A percentile compares a stretch with the other conserved stretches of the same genome.
These are phyloP conservation scores for Pipra filicauda DNA, from an alignment of 2,113 vertebrate genomes.

Conservation along the genomic window DNA sequence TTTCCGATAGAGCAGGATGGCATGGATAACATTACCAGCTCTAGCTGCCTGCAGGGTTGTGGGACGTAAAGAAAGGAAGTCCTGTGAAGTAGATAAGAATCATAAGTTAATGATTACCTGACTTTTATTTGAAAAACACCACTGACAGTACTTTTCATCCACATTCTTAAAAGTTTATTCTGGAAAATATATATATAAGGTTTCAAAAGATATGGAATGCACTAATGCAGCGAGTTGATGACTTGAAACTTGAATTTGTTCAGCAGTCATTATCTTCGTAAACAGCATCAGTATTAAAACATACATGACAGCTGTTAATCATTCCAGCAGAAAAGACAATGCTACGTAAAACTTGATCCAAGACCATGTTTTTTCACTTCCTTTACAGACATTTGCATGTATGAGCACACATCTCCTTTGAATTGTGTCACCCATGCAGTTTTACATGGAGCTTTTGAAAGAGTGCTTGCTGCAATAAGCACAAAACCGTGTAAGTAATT, in stretches of 20 bases:
- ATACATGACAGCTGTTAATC: not conserved
- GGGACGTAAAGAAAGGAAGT: slow-evolving; percentile 85
- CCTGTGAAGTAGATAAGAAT: slow-evolving; percentile 66
- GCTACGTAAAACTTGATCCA: not conserved
- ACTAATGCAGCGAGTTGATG: not conserved
- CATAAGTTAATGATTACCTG: not conserved
- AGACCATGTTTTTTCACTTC: not conserved
- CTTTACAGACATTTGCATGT: rapidly evolving
- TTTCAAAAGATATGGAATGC: not conserved
- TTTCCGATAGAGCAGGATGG: slow-evolving; percentile 89
- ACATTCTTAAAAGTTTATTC: not conserved
- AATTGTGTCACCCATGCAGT: not conserved
- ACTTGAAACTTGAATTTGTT: not conserved
- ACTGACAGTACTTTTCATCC: not conserved
- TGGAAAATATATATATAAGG: not conserved
- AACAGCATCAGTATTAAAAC: not conserved
- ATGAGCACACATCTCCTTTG: not conserved
- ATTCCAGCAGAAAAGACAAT: not conserved
- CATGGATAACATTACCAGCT: slow-evolving; percentile 91
- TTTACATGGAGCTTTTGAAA: not conserved
- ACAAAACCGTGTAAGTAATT: not conserved
- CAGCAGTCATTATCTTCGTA: not conserved
- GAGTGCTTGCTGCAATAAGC: not conserved
- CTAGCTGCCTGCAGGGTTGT: slow-evolving; percentile 88
- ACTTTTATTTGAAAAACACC: not conserved